These are phyloP conservation scores for Tigriopus californicus DNA, from an alignment of 2,888 invertebrate genomes.

Conservation along the genomic window DNA sequence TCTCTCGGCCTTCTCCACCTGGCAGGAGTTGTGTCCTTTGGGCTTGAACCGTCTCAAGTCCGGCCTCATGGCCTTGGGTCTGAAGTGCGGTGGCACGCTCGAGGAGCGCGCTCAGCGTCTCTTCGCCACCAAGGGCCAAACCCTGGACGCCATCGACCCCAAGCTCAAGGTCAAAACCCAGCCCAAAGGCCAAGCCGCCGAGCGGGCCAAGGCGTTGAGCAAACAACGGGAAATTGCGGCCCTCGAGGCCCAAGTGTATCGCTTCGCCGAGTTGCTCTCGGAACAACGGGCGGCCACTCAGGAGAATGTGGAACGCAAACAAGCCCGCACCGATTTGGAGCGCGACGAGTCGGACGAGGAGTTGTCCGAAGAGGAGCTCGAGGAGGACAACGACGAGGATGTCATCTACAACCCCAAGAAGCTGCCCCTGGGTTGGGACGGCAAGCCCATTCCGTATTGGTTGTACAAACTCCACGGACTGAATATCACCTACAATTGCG, in stretches of 20 bases:
- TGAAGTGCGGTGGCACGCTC: conserved; percentile 95
- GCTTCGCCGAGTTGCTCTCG: conserved; percentile 60
- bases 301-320: conserved; percentile 95
- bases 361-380: conserved; percentile 56
- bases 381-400: conserved; percentile 67
- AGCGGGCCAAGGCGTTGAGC: conserved; percentile 37
- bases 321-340: conserved; percentile 84
- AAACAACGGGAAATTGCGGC: conserved; percentile 24
- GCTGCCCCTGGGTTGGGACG: conserved; percentile 95
- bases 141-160: conserved; percentile 69
- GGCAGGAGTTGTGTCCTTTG: conserved; percentile 88
- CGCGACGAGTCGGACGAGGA: conserved; percentile 78
- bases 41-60: conserved; percentile 94
- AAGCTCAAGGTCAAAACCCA: conserved; percentile 77
- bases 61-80: conserved; percentile 80
- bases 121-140: conserved; percentile 76
- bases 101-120: conserved; percentile 92
- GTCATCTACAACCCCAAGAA: conserved; percentile 99
- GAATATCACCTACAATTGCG: conserved; percentile 96
- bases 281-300: conserved; percentile 75
- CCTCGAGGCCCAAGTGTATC: conserved; percentile 47
- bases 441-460: conserved; percentile 86
- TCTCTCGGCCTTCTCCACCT: conserved; percentile 89
- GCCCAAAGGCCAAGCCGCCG: conserved; percentile 36
- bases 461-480: conserved; percentile 94